These are phyloP conservation scores for Theodoxus fluviatilis DNA, from an alignment of 2,888 invertebrate species.

Conservation along the genomic window DNA sequence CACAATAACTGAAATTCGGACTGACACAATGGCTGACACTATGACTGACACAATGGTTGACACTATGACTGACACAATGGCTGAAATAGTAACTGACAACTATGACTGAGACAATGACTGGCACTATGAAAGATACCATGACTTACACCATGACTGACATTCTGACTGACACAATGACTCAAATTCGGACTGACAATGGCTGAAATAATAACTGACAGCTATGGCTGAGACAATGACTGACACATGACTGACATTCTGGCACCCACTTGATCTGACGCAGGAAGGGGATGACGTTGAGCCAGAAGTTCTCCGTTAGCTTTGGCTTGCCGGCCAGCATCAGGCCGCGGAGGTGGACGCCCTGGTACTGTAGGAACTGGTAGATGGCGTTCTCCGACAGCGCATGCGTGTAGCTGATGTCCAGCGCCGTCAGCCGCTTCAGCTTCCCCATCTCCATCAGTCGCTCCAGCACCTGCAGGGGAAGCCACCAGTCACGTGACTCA, in stretches of 20 bases:
- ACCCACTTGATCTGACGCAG: slow-evolving; percentile 87
- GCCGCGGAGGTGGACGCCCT: slow-evolving; percentile 88
- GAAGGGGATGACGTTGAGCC: slow-evolving; percentile 93
- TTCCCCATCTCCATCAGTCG: slow-evolving; percentile 87
- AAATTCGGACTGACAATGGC: not conserved
- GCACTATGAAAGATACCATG: too few relatives aligned
- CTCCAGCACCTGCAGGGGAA: slow-evolving; percentile 75
- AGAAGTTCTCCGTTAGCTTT: slow-evolving; percentile 96
- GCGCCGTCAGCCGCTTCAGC: slow-evolving; percentile 77
- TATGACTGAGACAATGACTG: too few relatives aligned
- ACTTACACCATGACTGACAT: too few relatives aligned
- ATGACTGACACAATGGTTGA: too few relatives aligned
- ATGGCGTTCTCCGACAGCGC: slow-evolving; percentile 92
- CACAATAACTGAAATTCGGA: too few relatives aligned
- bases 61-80: too few relatives aligned
- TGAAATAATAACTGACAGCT: not conserved
- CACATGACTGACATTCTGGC: too few relatives aligned
- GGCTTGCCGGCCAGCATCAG: slow-evolving; percentile 93
- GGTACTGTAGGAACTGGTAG: slow-evolving; percentile 87
- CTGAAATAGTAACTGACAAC: too few relatives aligned
- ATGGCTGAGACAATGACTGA: not conserved
- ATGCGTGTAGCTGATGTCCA: slow-evolving; percentile 95
- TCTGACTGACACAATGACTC: too few relatives aligned
- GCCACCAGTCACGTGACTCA: too few relatives aligned
- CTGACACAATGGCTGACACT: too few relatives aligned